These are phyloP conservation scores for Caenorhabditis drosophilae DNA, from an alignment of 2,888 invertebrate genomes.

Conservation along the genomic window DNA sequence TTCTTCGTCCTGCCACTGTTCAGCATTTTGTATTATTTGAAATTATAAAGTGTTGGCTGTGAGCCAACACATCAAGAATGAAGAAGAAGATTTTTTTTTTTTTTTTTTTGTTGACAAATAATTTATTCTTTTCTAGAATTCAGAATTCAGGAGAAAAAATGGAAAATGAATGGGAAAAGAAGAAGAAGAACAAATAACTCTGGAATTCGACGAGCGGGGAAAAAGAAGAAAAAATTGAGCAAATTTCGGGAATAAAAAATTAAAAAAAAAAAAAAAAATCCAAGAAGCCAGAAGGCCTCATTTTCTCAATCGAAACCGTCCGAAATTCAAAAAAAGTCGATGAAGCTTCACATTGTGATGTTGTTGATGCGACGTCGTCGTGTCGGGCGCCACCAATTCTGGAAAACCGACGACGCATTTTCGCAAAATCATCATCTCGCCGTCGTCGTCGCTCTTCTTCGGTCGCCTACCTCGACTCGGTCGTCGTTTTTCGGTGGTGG, in stretches of 20 bases:
- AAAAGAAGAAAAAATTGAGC: neutral
- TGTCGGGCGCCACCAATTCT: neutral
- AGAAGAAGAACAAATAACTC: neutral
- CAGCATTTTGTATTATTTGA: no score
- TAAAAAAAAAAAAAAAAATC: neutral
- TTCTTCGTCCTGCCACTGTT: no score
- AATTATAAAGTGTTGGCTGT: no score
- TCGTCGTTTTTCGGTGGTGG: conserved; percentile 26
- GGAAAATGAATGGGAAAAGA: neutral
- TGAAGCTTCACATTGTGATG: neutral
- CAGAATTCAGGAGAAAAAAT: no score
- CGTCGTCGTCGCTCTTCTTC: no score
- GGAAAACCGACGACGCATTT: no score
- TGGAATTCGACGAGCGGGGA: neutral
- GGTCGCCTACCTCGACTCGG: conserved; percentile 14
- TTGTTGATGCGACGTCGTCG: neutral
- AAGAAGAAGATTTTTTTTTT: neutral
- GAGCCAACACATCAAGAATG: no score
- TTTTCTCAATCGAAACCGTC: conserved; percentile 7
- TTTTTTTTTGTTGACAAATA: neutral
- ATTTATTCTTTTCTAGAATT: neutral
- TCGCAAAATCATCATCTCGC: neutral
- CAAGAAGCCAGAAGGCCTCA: no score
- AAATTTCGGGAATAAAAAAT: neutral
- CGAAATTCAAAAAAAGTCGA: conserved; percentile 35